Evolutionary conservation across 2,888 invertebrate species (phyloP).

Genomic region (Lycocerus yunnanus): DNA sequence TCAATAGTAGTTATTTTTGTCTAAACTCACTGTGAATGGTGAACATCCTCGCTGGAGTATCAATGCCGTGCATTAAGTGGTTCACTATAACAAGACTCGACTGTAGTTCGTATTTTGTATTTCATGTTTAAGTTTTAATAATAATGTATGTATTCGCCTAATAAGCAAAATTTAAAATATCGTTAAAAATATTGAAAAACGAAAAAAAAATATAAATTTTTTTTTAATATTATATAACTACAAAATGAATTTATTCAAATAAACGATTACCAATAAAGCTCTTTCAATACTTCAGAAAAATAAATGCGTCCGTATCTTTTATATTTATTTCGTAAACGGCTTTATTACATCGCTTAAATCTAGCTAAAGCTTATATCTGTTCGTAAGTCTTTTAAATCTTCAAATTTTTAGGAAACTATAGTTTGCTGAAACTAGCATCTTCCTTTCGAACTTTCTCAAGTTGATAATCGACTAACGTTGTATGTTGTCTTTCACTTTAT

Average conservation of each 20-base stretch:
- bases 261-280: neutral
- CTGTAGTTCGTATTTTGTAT: too few relatives aligned
- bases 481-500: neutral
- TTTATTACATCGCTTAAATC: neutral
- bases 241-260: neutral
- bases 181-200: too few relatives aligned
- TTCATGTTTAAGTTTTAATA: too few relatives aligned
- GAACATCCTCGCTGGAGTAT: too few relatives aligned
- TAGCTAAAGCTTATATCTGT: neutral
- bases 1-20: too few relatives aligned
- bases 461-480: neutral
- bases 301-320: neutral
- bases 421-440: neutral
- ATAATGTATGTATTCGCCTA: too few relatives aligned
- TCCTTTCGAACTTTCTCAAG: neutral
- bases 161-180: too few relatives aligned
- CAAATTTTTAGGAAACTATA: neutral
- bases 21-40: too few relatives aligned
- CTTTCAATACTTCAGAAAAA: neutral
- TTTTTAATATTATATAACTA: neutral
- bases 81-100: too few relatives aligned
- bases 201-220: too few relatives aligned
- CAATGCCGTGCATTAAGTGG: too few relatives aligned
- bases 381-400: neutral
- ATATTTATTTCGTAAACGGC: neutral